Percentiles rank a stretch among this genome's conserved stretches.
Evolutionary conservation across 2,797 vertebrate genomes (phyloP).

Genomic region (Pseudocheirus occidentalis): DNA sequence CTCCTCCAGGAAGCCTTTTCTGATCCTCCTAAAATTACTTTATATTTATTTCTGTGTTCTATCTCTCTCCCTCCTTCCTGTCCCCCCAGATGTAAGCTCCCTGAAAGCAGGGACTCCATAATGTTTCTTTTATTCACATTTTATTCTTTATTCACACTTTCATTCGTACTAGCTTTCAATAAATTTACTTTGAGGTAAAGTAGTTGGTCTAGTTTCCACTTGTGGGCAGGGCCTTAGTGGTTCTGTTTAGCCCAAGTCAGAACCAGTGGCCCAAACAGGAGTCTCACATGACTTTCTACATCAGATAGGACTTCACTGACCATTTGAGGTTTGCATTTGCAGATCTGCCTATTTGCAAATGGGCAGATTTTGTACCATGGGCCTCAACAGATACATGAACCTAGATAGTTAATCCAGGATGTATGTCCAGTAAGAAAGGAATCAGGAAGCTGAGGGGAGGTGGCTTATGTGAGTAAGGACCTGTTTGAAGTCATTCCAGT

Average conservation of each 20-base stretch:
- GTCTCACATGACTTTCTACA: not conserved
- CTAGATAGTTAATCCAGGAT: not conserved
- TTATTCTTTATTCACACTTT: too few species aligned
- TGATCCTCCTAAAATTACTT: not conserved
- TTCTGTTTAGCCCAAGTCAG: too few species aligned
- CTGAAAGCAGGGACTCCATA: not conserved
- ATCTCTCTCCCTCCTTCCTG: not conserved
- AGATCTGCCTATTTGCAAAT: not conserved
- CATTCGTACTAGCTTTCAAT: not conserved
- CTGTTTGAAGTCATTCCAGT: not conserved
- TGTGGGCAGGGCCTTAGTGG: not conserved
- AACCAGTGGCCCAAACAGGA: not conserved
- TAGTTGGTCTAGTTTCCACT: not conserved
- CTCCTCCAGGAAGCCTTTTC: not conserved
- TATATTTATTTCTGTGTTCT: not conserved
- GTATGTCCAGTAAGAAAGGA: not conserved
- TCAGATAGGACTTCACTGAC: not conserved
- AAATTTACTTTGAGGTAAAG: constrained; percentile 2
- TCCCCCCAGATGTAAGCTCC: not conserved
- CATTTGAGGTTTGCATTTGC: not conserved
- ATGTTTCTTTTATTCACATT: not conserved
- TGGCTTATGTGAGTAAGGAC: not conserved
- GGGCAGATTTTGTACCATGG: not conserved
- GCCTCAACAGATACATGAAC: not conserved
- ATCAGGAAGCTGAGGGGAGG: not conserved